Percentiles rank a stretch among this genome's conserved stretches.
phyloP scores from a whole-genome alignment of 2,888 invertebrate species.

The Microctonus aethiopoides region DNA sequence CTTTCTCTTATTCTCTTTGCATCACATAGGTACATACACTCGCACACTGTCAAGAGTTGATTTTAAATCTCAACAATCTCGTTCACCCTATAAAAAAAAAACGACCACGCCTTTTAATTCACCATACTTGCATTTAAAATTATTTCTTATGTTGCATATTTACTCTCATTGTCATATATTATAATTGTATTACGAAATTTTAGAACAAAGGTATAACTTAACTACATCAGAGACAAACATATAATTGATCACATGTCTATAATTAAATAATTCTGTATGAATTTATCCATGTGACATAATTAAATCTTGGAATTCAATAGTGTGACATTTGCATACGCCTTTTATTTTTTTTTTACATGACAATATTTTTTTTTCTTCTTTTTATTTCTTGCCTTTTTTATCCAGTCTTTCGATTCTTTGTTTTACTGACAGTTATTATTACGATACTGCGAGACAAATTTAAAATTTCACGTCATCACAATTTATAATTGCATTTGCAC shows the following conservation, averaged over 20 bases:
- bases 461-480: constrained; percentile 6
- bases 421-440: background rate
- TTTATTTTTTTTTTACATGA: background rate
- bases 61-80: background rate
- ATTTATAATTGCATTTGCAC: constrained; percentile 45
- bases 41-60: background rate
- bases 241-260: background rate
- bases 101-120: constrained; percentile 21
- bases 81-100: background rate
- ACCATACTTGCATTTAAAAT: background rate
- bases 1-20: background rate
- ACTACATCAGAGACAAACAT: background rate
- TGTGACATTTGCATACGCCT: constrained; percentile 2
- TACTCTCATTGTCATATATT: background rate
- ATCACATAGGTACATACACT: too few relatives aligned
- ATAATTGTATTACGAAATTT: constrained; percentile 6
- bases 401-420: background rate
- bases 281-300: background rate
- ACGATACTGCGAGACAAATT: background rate
- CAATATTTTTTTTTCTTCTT: background rate
- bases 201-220: background rate
- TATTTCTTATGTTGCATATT: background rate
- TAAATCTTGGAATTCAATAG: background rate
- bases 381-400: background rate
- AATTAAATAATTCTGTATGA: background rate